Evolutionary conservation across 2,888 invertebrate genomes (phyloP).

Genomic region (Polydrusus pterygomalis): DNA sequence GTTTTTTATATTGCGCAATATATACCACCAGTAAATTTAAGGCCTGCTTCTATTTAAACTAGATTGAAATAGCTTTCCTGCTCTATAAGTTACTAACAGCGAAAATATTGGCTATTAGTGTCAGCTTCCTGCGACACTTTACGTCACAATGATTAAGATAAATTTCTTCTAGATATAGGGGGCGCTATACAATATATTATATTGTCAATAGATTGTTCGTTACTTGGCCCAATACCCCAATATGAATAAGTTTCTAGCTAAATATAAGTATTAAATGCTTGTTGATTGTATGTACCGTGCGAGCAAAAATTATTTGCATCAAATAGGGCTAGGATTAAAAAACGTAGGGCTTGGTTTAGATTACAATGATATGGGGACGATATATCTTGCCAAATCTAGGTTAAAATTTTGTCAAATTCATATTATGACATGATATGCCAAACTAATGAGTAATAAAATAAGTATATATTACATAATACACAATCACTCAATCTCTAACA

Average conservation of each 20-base stretch:
- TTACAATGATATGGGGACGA: too few species aligned
- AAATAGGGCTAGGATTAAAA: too few species aligned
- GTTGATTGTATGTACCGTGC: too few species aligned
- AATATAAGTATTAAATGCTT: background rate
- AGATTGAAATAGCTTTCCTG: constrained; percentile 51
- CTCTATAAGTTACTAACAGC: constrained; percentile 55
- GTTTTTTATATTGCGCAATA: constrained; percentile 41
- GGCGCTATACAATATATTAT: background rate
- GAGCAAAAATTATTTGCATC: too few species aligned
- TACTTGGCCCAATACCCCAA: background rate
- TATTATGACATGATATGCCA: too few species aligned
- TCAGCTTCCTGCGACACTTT: constrained; percentile 53
- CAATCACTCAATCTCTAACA: too few species aligned
- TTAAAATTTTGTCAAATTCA: too few species aligned
- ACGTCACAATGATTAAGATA: constrained; percentile 55
- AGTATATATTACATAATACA: too few species aligned
- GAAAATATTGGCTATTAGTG: constrained; percentile 59
- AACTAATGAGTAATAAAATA: too few species aligned
- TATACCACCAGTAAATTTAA: constrained; percentile 42
- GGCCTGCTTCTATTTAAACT: constrained; percentile 55
- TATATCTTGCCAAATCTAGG: too few species aligned
- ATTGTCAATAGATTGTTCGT: constrained; percentile 4
- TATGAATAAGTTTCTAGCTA: background rate
- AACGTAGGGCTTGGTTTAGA: too few species aligned
- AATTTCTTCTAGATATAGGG: constrained; percentile 45